Evolutionary conservation across 2,797 vertebrate species (phyloP).

Genomic region (Parauchenoglanis ngamensis): DNA sequence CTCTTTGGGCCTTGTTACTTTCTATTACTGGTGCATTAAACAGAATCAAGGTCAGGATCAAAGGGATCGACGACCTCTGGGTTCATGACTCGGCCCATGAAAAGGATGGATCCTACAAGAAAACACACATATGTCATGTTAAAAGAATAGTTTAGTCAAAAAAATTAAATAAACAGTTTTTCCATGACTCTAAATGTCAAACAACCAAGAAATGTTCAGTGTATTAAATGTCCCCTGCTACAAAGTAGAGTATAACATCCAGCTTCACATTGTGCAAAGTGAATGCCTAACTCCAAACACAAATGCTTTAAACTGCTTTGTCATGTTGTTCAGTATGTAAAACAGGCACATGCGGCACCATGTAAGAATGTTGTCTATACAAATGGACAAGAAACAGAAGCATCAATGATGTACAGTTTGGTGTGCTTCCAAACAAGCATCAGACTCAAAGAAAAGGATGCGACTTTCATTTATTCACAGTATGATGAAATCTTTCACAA

Average conservation of each 20-base stretch:
- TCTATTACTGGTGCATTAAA: conserved; percentile 70
- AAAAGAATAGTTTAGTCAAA: not conserved
- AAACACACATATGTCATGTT: not conserved
- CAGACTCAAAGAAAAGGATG: not conserved
- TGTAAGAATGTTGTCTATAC: not conserved
- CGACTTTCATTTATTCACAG: not conserved
- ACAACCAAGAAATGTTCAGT: not conserved
- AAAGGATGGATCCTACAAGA: conserved; percentile 84
- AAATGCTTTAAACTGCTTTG: not conserved
- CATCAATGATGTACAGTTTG: too few relatives aligned
- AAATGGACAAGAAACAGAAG: not conserved
- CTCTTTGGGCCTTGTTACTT: conserved; percentile 29
- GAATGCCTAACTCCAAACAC: not conserved
- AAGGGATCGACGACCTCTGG: conserved; percentile 88
- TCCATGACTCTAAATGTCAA: too few relatives aligned
- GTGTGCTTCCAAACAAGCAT: not conserved
- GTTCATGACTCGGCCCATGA: conserved; percentile 97
- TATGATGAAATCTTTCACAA: not conserved
- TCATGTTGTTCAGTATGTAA: not conserved
- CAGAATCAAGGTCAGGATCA: conserved; percentile 88
- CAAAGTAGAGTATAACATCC: not conserved
- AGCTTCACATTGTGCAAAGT: not conserved
- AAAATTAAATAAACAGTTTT: not conserved
- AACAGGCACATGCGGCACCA: not conserved
- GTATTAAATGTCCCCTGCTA: not conserved